A percentile compares a stretch with the other conserved stretches of the same genome.
Conservation (phyloP, 92 coral and sea anemone species). For the Phymanthus crucifer region DNA sequence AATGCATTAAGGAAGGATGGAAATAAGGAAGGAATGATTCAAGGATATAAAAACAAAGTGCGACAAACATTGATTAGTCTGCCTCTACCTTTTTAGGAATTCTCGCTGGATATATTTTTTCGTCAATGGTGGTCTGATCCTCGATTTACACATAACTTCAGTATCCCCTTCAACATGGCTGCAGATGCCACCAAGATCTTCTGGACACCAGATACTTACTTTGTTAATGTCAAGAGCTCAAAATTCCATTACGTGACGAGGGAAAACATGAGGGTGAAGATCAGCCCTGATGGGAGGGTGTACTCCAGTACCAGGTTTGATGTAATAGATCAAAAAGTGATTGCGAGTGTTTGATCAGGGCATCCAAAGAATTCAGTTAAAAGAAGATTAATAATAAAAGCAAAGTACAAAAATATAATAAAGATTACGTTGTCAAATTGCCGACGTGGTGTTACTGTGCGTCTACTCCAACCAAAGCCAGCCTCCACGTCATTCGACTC, state of each 20-base stretch:
- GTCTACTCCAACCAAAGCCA: no score
- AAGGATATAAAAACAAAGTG: no score
- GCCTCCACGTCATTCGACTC: no score
- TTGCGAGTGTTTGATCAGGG: no score
- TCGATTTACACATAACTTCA: conserved; percentile 83
- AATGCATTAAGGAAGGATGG: no score
- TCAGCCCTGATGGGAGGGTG: conserved; percentile 73
- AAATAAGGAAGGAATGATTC: no score
- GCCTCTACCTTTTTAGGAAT: conserved; percentile 62
- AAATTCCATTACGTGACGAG: conserved; percentile 82
- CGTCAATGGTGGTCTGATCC: conserved; percentile 99
- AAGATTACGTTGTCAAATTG: no score
- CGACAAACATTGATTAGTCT: not conserved
- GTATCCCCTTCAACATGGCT: conserved; percentile 91
- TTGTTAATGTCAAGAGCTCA: conserved; percentile 89
- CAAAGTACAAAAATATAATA: no score
- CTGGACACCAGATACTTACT: conserved; percentile 98
- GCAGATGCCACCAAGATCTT: conserved; percentile 89
- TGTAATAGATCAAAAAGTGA: not conserved
- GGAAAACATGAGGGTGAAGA: conserved; percentile 91
- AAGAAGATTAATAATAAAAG: no score
- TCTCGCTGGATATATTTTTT: conserved; percentile 91
- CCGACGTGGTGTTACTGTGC: no score
- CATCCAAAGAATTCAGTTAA: no score
- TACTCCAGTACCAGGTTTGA: conserved; percentile 83